These are phyloP conservation scores for Acanthurus tractus DNA, from an alignment of 2,797 vertebrate species.

Conservation along the genomic window DNA sequence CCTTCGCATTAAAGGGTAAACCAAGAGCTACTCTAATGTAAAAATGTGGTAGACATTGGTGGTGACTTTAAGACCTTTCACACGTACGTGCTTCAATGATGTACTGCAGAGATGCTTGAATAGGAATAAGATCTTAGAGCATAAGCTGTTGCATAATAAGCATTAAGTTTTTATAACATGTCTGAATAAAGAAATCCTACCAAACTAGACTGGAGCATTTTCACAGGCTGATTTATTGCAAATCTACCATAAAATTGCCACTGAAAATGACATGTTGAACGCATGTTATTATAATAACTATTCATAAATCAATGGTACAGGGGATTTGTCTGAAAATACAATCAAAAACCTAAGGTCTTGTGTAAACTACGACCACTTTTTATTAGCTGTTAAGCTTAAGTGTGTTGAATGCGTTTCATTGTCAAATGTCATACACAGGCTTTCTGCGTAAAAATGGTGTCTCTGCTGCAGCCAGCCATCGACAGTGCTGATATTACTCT, in stretches of 20 bases:
- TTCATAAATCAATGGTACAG: too few species aligned
- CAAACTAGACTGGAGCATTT: background rate
- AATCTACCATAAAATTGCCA: background rate
- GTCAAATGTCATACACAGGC: background rate
- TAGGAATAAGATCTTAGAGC: constrained; percentile 3
- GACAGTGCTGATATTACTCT: constrained; percentile 43
- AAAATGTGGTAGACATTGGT: background rate
- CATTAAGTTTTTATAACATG: constrained; percentile 14
- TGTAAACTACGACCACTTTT: constrained; percentile 8
- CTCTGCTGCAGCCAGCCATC: constrained; percentile 31
- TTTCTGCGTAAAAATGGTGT: constrained; percentile 11
- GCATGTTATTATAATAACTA: background rate
- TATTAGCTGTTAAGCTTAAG: constrained; percentile 4
- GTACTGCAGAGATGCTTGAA: background rate
- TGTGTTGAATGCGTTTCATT: constrained; percentile 6
- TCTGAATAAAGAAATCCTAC: background rate
- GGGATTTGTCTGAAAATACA: background rate
- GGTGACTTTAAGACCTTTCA: constrained; percentile 1
- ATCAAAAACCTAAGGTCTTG: background rate
- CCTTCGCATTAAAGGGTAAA: background rate
- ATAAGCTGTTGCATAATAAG: constrained; percentile 29
- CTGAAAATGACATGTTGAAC: background rate
- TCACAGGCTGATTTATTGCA: background rate
- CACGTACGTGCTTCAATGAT: background rate
- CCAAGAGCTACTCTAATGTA: background rate